phyloP scores from a whole-genome alignment of 2,797 vertebrate genomes.

The Hypotaenidia philippensis region DNA sequence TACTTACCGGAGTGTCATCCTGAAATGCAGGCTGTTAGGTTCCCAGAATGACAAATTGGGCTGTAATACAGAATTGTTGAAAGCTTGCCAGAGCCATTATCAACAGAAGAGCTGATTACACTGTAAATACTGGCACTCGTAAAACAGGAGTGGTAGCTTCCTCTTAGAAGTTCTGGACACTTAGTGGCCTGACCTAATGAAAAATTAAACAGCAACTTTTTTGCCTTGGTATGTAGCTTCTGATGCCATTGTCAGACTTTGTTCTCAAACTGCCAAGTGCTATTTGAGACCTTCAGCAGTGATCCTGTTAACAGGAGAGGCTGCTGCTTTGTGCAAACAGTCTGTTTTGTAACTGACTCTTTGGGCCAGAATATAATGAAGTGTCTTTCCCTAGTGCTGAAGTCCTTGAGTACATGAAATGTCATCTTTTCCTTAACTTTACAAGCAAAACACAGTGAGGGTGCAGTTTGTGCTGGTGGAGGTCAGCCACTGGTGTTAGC shows the following conservation, averaged over 20 bases:
- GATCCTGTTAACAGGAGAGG: neutral
- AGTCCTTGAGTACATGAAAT: neutral
- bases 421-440: neutral
- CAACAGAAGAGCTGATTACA: neutral
- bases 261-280: neutral
- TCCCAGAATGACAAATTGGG: neutral
- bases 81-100: neutral
- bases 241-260: neutral
- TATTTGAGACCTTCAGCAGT: neutral
- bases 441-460: neutral
- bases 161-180: neutral
- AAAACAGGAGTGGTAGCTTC: constrained; percentile 10
- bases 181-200: neutral
- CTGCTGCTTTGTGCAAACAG: neutral
- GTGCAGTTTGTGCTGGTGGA: neutral
- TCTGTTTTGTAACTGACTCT: neutral
- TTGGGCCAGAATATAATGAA: neutral
- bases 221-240: rapidly evolving
- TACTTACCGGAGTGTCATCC: neutral
- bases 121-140: neutral
- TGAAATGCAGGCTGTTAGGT: neutral
- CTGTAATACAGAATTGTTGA: neutral
- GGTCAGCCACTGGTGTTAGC: neutral
- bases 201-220: neutral
- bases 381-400: neutral